phyloP scores from a whole-genome alignment of 2,797 vertebrate species.

The Tokudaia tokunoshimensis region DNA sequence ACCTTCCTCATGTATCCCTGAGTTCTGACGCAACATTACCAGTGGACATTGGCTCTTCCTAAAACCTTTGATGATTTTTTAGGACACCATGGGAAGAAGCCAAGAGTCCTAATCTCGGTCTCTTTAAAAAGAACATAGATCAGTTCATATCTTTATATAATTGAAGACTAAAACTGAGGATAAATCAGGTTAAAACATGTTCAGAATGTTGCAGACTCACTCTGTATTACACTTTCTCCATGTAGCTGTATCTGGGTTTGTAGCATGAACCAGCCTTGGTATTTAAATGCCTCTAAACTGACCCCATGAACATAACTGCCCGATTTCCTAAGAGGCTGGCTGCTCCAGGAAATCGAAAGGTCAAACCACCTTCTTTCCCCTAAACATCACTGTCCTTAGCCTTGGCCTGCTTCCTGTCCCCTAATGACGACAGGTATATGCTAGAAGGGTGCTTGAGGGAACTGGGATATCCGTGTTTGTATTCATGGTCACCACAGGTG shows the following conservation, averaged over 20 bases:
- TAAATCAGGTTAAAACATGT: background rate
- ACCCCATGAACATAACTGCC: background rate
- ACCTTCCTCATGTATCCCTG: background rate
- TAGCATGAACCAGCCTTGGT: background rate
- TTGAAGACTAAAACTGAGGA: background rate
- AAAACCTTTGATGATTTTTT: background rate
- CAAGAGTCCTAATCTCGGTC: background rate
- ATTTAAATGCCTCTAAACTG: background rate
- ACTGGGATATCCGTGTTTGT: background rate
- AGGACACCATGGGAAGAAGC: background rate
- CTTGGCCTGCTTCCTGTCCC: background rate
- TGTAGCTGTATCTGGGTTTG: background rate
- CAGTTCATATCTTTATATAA: background rate
- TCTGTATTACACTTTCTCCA: background rate
- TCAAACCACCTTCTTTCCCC: background rate
- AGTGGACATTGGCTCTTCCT: background rate
- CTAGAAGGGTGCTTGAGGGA: background rate
- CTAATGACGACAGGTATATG: background rate
- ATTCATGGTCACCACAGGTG: background rate
- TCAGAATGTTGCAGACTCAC: background rate
- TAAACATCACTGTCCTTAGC: background rate
- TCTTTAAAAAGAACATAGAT: background rate
- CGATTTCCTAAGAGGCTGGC: background rate
- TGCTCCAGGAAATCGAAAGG: background rate
- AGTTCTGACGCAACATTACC: slow-evolving; percentile 11